These are phyloP conservation scores for Gonioctena quinquepunctata DNA, from an alignment of 1,140 invertebrate species.

Conservation along the genomic window DNA sequence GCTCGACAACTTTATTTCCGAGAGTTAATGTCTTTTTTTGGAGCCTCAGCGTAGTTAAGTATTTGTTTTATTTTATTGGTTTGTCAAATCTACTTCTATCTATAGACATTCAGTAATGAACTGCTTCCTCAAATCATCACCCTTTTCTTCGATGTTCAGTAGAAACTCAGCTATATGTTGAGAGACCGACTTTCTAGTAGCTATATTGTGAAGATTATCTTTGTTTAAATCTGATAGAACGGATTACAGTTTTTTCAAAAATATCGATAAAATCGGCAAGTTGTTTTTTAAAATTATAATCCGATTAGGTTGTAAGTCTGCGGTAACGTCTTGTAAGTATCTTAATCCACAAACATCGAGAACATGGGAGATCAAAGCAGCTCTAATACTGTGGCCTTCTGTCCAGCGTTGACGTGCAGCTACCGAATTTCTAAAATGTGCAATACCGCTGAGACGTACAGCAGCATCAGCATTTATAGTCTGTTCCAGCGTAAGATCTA, in stretches of 20 bases:
- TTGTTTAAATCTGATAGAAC: too few relatives aligned
- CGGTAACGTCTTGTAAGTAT: too few relatives aligned
- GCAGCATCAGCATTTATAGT: conserved; percentile 44
- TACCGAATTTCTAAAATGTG: conserved; percentile 36
- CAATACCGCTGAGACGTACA: conserved; percentile 29
- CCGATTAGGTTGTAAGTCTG: neutral
- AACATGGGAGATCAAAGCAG: conserved; percentile 18
- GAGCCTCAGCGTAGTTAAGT: conserved; percentile 30
- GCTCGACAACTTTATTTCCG: conserved; percentile 18
- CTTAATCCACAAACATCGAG: conserved; percentile 23
- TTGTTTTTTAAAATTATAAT: too few relatives aligned
- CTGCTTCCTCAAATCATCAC: neutral
- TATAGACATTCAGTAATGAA: neutral
- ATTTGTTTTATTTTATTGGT: conserved; percentile 29
- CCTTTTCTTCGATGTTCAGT: too few relatives aligned
- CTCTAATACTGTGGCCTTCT: conserved; percentile 25
- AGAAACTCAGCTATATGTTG: conserved; percentile 1
- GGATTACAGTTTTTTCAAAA: conserved; percentile 13
- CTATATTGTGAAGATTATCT: neutral
- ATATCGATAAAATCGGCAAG: neutral
- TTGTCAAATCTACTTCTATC: conserved; percentile 10
- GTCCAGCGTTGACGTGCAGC: conserved; percentile 29
- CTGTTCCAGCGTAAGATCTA: conserved; percentile 43
- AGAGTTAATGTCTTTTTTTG: too few relatives aligned
- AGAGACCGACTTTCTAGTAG: neutral